Evolutionary conservation across 2,888 invertebrate genomes (phyloP).

Genomic region (Lasioglossum pauxillum): DNA sequence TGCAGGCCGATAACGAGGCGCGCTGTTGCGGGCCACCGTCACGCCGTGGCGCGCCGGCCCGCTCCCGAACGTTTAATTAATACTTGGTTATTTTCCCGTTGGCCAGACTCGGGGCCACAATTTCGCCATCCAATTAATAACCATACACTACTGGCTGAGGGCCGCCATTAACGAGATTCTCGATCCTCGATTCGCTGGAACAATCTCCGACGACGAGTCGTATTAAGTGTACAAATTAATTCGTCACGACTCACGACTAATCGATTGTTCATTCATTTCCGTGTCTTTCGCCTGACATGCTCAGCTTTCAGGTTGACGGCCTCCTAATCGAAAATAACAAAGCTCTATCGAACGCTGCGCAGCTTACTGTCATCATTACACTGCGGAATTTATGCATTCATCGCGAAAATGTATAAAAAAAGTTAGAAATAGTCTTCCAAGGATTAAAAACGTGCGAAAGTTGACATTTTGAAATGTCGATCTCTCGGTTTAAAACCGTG

Average conservation of each 20-base stretch:
- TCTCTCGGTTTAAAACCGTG: not conserved
- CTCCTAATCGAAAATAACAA: not conserved
- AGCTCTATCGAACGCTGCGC: not conserved
- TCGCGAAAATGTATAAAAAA: too few relatives aligned
- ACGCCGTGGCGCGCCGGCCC: conserved; percentile 31
- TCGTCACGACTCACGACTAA: not conserved
- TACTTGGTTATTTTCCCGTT: conserved; percentile 57
- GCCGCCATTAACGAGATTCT: conserved; percentile 18
- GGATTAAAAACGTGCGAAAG: not conserved
- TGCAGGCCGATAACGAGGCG: conserved; percentile 47
- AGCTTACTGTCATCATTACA: too few relatives aligned
- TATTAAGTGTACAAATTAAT: not conserved
- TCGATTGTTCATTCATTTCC: not conserved
- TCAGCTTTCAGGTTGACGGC: not conserved
- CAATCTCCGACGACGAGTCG: not conserved
- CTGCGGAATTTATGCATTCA: too few relatives aligned
- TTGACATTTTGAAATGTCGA: too few relatives aligned
- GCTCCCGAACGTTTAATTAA: conserved; percentile 56
- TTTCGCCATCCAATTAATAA: conserved; percentile 54
- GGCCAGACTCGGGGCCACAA: conserved; percentile 36
- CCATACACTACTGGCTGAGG: conserved; percentile 8
- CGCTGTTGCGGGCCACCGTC: conserved; percentile 20
- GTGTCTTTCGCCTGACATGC: not conserved
- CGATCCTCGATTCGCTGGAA: not conserved
- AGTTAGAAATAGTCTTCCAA: too few relatives aligned